Percentiles rank a stretch among this genome's conserved stretches.
Evolutionary conservation across 2,797 vertebrate species (phyloP).

Genomic region (Mycteria americana): DNA sequence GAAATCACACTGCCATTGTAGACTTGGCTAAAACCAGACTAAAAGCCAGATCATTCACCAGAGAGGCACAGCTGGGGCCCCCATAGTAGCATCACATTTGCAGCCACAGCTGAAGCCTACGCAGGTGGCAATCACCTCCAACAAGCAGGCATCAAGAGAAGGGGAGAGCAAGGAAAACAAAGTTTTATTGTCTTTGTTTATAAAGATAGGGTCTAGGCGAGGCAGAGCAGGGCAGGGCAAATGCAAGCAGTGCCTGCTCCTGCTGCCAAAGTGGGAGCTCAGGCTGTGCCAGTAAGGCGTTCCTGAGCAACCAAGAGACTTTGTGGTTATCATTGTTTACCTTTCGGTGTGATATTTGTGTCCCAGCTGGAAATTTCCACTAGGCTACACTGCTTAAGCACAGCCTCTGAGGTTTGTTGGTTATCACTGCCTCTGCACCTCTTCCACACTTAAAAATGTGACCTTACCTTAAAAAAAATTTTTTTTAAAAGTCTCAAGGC

Average conservation of each 20-base stretch:
- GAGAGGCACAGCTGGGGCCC: not conserved
- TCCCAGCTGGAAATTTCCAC: constrained; percentile 41
- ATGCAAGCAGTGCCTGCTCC: not conserved
- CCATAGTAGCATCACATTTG: not conserved
- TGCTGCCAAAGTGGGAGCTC: not conserved
- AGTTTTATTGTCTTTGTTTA: not conserved
- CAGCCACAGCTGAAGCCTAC: not conserved
- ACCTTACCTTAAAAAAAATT: not conserved
- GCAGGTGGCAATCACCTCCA: not conserved
- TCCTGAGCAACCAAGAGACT: not conserved
- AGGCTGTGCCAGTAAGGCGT: accelerated
- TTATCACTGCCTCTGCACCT: not conserved
- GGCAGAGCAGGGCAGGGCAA: not conserved
- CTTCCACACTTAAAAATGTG: not conserved
- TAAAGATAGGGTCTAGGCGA: not conserved
- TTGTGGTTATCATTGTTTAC: not conserved
- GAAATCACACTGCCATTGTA: accelerated
- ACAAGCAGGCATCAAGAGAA: accelerated
- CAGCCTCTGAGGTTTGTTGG: not conserved
- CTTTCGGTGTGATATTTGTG: not conserved
- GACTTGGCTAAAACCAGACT: not conserved
- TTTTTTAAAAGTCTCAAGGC: no score
- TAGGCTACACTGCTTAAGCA: not conserved
- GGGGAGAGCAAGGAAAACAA: not conserved
- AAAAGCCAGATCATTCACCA: accelerated